Percentiles rank a stretch among this genome's conserved stretches.
phyloP scores from a whole-genome alignment of 2,113 vertebrate genomes.

The Pomatorhinus ruficollis region DNA sequence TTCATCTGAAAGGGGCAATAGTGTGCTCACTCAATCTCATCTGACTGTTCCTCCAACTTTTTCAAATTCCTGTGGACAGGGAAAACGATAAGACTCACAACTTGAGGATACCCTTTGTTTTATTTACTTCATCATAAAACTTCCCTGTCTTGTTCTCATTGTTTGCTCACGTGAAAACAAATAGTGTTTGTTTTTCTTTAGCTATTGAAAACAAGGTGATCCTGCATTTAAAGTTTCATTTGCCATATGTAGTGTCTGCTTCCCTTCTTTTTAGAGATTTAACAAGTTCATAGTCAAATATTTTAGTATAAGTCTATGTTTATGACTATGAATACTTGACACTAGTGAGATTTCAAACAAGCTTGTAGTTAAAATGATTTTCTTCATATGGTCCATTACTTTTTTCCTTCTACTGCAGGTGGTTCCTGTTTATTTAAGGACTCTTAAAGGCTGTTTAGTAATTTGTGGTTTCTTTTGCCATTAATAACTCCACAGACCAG shows the following conservation, averaged over 20 bases:
- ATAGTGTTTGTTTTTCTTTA: neutral
- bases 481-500: neutral
- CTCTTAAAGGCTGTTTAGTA: neutral
- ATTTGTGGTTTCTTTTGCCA: slow-evolving; percentile 1
- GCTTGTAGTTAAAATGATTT: neutral
- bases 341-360: neutral
- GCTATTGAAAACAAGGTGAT: neutral
- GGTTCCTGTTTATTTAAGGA: neutral
- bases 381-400: neutral
- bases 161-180: neutral
- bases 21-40: neutral
- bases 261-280: neutral
- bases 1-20: neutral
- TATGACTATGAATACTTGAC: neutral
- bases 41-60: neutral
- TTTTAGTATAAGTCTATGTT: neutral
- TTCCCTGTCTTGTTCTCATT: neutral
- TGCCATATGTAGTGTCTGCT: neutral
- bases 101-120: neutral
- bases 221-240: neutral
- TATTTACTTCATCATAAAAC: neutral
- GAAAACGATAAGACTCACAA: neutral
- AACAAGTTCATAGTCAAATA: neutral
- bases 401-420: neutral
- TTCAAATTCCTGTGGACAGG: neutral